Conservation (phyloP, 23 tunicate species). For the Styela clava region DNA sequence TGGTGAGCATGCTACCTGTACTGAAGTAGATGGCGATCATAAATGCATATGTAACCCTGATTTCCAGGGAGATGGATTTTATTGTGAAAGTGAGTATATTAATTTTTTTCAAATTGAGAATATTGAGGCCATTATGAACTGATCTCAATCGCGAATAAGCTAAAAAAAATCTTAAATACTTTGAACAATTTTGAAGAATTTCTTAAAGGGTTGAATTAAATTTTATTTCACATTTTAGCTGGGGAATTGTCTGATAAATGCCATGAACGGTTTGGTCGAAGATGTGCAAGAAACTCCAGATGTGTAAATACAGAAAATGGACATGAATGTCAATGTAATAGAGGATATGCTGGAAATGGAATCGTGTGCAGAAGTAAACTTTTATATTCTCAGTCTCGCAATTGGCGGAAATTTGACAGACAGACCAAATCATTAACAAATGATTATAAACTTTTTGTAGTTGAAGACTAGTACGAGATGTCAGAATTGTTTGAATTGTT, state of each 20-base stretch:
- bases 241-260: neutral
- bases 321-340: neutral
- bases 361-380: neutral
- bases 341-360: slow-evolving; percentile 18
- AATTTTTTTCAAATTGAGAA: too few relatives aligned
- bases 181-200: too few relatives aligned
- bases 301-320: neutral
- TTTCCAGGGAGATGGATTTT: neutral
- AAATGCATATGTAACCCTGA: neutral
- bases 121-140: too few relatives aligned
- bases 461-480: too few relatives aligned
- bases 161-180: too few relatives aligned
- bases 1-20: slow-evolving; percentile 1
- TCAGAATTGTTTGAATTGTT: too few relatives aligned
- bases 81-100: slow-evolving; percentile 8
- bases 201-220: too few relatives aligned
- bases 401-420: too few relatives aligned
- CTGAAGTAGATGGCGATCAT: neutral
- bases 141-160: too few relatives aligned
- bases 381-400: too few relatives aligned
- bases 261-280: neutral
- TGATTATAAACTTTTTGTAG: too few relatives aligned
- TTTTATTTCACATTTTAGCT: neutral
- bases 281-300: neutral
- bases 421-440: too few relatives aligned